Percentiles rank a stretch among this genome's conserved stretches.
Conservation (phyloP, 2,113 vertebrate genomes). For the Centropus unirufus region DNA sequence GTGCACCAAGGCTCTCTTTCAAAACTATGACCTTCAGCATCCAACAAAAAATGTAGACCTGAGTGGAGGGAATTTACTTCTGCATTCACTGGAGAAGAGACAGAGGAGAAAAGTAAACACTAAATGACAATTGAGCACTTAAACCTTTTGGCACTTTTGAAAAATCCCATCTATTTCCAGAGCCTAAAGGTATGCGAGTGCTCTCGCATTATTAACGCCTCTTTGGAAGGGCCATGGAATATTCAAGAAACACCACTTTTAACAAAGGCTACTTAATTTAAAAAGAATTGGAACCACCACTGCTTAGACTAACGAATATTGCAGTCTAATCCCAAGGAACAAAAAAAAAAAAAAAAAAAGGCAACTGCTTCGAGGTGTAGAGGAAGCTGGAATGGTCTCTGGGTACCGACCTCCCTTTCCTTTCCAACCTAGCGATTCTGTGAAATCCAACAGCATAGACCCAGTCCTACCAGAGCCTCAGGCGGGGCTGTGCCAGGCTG, state of each 20-base stretch:
- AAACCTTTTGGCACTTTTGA: neutral
- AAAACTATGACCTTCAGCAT: neutral
- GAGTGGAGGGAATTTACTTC: neutral
- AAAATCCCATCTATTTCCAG: neutral
- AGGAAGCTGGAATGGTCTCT: neutral
- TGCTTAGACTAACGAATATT: neutral
- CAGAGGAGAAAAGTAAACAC: neutral
- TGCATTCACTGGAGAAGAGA: neutral
- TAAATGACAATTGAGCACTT: neutral
- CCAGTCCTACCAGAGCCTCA: neutral
- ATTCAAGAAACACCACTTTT: neutral
- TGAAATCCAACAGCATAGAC: neutral
- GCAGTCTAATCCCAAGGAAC: no score
- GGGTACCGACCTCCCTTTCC: rapidly evolving
- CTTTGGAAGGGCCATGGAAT: neutral
- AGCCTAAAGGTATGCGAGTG: neutral
- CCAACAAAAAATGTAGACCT: neutral
- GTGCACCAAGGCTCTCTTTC: neutral
- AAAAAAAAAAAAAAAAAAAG: neutral
- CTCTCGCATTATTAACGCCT: neutral
- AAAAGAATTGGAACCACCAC: neutral
- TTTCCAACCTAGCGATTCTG: neutral
- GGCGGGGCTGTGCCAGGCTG: neutral
- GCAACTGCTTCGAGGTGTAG: neutral
- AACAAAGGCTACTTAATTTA: neutral